These are phyloP conservation scores for Datnioides undecimradiatus DNA, from an alignment of 2,113 vertebrate species.

Conservation along the genomic window DNA sequence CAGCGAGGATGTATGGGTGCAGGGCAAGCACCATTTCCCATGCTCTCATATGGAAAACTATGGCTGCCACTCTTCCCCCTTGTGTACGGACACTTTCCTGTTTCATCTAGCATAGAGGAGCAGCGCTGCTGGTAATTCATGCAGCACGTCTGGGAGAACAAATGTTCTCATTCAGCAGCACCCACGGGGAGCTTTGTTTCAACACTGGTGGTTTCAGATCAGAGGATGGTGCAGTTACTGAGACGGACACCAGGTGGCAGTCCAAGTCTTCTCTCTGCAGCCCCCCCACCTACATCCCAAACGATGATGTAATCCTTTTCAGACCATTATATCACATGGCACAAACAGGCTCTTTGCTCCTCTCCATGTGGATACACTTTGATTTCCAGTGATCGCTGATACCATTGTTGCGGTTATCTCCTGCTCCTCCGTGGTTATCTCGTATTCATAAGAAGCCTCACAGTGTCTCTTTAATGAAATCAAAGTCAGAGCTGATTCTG, in stretches of 20 bases:
- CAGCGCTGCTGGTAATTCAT: constrained; percentile 51
- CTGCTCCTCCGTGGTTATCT: constrained; percentile 44
- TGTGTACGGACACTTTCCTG: constrained; percentile 28
- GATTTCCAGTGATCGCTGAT: constrained; percentile 62
- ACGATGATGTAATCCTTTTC: constrained; percentile 81
- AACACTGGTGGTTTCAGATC: constrained; percentile 40
- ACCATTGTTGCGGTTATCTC: constrained; percentile 58
- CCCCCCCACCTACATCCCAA: constrained; percentile 62
- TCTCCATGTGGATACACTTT: constrained; percentile 53
- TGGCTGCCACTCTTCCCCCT: constrained; percentile 1
- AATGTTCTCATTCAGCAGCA: constrained; percentile 59
- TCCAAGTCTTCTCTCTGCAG: constrained; percentile 63
- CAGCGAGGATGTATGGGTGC: constrained; percentile 16
- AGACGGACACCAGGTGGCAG: constrained; percentile 78
- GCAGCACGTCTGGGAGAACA: constrained; percentile 58
- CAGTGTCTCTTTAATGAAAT: constrained; percentile 73
- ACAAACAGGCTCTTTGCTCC: constrained; percentile 62
- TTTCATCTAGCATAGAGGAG: constrained; percentile 45
- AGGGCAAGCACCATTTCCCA: constrained; percentile 34
- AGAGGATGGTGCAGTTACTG: constrained; percentile 7
- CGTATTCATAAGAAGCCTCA: constrained; percentile 48
- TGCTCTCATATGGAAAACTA: constrained; percentile 40
- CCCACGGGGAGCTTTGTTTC: constrained; percentile 52
- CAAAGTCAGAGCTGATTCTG: constrained; percentile 61
- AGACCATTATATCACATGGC: constrained; percentile 72